Evolutionary conservation across 2,113 vertebrate genomes (phyloP).

Genomic region (Electrona antarctica): DNA sequence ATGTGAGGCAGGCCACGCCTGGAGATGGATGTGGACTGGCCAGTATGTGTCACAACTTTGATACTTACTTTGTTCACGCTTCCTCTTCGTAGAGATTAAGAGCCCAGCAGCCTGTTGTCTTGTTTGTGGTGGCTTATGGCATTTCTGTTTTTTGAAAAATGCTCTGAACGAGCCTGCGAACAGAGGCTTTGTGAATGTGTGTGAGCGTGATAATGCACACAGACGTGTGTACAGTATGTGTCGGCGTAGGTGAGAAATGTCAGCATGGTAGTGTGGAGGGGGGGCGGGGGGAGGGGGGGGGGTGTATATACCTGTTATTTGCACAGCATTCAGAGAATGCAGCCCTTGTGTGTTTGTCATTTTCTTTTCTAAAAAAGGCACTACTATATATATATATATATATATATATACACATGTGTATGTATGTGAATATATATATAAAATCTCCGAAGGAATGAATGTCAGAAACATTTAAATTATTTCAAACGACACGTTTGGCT

Average conservation of each 20-base stretch:
- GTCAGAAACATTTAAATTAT: conserved; percentile 82
- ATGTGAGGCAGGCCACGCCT: too few relatives aligned
- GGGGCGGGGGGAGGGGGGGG: conserved; percentile 58
- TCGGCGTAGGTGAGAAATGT: too few relatives aligned
- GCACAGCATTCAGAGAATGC: conserved; percentile 84
- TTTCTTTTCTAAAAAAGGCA: conserved; percentile 69
- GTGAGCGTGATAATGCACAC: conserved; percentile 6
- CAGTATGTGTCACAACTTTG: too few relatives aligned
- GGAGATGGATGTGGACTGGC: too few relatives aligned
- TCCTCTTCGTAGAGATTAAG: too few relatives aligned
- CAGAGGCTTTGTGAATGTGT: too few relatives aligned
- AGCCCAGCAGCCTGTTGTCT: too few relatives aligned
- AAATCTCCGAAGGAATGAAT: conserved; percentile 67
- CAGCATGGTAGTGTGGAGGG: not conserved
- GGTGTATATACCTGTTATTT: conserved; percentile 72
- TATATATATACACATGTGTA: conserved; percentile 67
- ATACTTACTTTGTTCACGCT: too few relatives aligned
- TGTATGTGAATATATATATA: conserved; percentile 45
- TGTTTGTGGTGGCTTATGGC: too few relatives aligned
- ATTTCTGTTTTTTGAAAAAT: too few relatives aligned
- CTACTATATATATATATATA: conserved; percentile 74
- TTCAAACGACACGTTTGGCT: conserved; percentile 64
- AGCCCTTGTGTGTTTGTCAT: conserved; percentile 64
- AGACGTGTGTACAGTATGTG: conserved; percentile 17
- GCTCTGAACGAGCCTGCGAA: too few relatives aligned